phyloP scores from a whole-genome alignment of 2,797 vertebrate species.

The Lithobates pipiens region DNA sequence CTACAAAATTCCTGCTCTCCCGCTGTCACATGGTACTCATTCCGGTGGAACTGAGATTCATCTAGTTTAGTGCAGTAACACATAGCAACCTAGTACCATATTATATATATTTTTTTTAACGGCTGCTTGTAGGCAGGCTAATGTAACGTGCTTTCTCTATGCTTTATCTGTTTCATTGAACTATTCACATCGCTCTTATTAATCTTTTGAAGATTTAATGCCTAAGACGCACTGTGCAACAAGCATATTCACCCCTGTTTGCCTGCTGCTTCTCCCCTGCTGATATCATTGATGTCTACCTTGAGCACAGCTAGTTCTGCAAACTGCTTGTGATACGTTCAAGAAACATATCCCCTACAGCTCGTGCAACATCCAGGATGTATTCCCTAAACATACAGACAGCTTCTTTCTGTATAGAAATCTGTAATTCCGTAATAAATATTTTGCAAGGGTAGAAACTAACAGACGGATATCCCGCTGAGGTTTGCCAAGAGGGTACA shows the following conservation, averaged over 20 bases:
- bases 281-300: background rate
- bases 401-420: too few species aligned
- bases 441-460: too few species aligned
- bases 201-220: background rate
- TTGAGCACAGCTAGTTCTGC: too few species aligned
- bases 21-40: background rate
- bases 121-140: background rate
- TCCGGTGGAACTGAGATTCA: background rate
- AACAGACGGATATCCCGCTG: too few species aligned
- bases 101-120: background rate
- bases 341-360: too few species aligned
- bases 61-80: background rate
- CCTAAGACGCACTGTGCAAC: background rate
- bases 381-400: too few species aligned
- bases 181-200: background rate
- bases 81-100: background rate
- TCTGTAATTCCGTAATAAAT: too few species aligned
- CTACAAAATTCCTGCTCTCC: background rate
- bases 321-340: too few species aligned
- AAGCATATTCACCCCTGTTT: background rate
- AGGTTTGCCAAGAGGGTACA: too few species aligned
- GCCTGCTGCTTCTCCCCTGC: background rate
- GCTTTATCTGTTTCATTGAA: background rate
- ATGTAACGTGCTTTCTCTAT: background rate
- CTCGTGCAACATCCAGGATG: too few species aligned